phyloP scores from a whole-genome alignment of 1,140 invertebrate species.

The Frieseomelitta varia region DNA sequence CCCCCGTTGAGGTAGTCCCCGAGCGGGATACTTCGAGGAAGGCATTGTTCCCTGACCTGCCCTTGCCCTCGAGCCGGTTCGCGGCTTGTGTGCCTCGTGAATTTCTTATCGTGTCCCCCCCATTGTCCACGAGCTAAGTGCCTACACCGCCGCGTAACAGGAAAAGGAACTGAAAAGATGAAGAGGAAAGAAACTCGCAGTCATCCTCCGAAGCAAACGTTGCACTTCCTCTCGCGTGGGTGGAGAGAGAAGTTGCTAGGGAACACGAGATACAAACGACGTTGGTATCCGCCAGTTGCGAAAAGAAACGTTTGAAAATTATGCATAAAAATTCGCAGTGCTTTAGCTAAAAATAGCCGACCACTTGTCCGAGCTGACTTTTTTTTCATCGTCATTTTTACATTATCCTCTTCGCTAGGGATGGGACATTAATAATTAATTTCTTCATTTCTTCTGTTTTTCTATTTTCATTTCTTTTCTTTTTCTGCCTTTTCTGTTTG shows the following conservation, averaged over 20 bases:
- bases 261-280: no score
- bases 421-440: no score
- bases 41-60: slow-evolving; percentile 54
- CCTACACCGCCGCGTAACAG: background rate
- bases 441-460: no score
- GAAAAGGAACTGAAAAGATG: background rate
- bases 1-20: slow-evolving; percentile 45
- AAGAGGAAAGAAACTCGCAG: background rate
- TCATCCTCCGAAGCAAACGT: background rate
- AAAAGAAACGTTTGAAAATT: no score
- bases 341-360: no score
- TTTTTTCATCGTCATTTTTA: no score
- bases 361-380: no score
- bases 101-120: slow-evolving; percentile 55
- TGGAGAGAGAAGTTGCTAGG: background rate
- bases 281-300: no score
- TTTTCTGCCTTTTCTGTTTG: no score
- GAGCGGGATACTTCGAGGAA: slow-evolving; percentile 29
- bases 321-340: no score
- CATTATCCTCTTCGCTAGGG: no score
- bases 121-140: slow-evolving; percentile 37
- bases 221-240: slow-evolving; percentile 21
- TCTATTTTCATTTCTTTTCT: no score
- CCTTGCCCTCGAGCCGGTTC: slow-evolving; percentile 42
- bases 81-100: slow-evolving; percentile 54